Evolutionary conservation across 2,888 invertebrate genomes (phyloP).

Genomic region (Melipona bicolor): DNA sequence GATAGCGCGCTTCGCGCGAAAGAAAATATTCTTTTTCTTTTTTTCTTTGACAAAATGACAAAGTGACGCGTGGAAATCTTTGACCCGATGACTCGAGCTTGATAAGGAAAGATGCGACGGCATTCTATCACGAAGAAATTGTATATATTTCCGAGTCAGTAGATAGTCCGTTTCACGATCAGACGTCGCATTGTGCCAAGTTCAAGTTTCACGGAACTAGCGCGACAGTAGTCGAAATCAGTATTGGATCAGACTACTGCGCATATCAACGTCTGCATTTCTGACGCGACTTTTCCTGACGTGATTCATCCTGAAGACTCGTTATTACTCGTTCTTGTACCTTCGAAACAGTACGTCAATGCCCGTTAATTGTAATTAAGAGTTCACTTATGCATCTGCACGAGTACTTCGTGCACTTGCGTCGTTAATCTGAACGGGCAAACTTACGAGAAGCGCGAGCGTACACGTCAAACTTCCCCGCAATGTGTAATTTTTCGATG

Average conservation of each 20-base stretch:
- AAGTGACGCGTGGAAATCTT: not conserved
- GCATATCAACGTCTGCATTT: not conserved
- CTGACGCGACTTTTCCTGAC: too few relatives aligned
- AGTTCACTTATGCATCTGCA: not conserved
- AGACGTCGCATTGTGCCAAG: too few relatives aligned
- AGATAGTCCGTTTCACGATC: not conserved
- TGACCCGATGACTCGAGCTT: not conserved
- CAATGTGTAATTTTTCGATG: not conserved
- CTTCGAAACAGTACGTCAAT: too few relatives aligned
- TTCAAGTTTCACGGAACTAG: not conserved
- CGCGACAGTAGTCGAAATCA: conserved; percentile 25
- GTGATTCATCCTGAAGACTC: not conserved
- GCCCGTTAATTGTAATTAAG: not conserved
- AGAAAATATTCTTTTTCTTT: not conserved
- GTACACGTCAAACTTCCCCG: not conserved
- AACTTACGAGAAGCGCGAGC: not conserved
- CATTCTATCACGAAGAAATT: too few relatives aligned
- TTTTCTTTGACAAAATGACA: too few relatives aligned
- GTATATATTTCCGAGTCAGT: too few relatives aligned
- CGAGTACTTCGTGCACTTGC: not conserved
- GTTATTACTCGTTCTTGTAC: not conserved
- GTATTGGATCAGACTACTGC: not conserved
- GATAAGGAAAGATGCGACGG: not conserved
- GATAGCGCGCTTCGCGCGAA: not conserved
- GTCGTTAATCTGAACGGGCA: not conserved